Percentiles rank a stretch among this genome's conserved stretches.
Evolutionary conservation across 2,113 vertebrate species (phyloP).

Genomic region (Tachysurus vachellii): DNA sequence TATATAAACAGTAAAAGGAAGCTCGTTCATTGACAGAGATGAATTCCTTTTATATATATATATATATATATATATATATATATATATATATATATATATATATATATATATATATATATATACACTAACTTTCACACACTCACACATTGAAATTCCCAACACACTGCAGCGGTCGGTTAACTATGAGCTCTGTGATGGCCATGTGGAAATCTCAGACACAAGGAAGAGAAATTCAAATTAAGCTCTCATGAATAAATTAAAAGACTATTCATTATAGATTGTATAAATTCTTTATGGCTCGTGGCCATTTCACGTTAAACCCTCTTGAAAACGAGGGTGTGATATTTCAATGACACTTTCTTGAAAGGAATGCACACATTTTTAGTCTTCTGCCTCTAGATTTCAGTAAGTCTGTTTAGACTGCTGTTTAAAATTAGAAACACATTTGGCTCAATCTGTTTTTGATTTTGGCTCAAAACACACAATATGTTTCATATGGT

Average conservation of each 20-base stretch:
- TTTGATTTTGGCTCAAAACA: slow-evolving; percentile 13
- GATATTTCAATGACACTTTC: slow-evolving; percentile 39
- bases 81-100: too few relatives aligned
- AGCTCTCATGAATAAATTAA: slow-evolving; percentile 76
- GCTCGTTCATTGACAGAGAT: slow-evolving; percentile 11
- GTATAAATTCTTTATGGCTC: slow-evolving; percentile 88
- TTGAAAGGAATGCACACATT: slow-evolving; percentile 19
- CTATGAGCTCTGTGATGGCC: slow-evolving; percentile 28
- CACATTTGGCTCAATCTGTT: slow-evolving; percentile 17
- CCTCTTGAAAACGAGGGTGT: slow-evolving; percentile 28
- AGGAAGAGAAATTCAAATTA: slow-evolving; percentile 72
- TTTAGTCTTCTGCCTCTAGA: slow-evolving; percentile 22
- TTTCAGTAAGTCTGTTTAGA: background rate
- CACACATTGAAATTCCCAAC: slow-evolving; percentile 46
- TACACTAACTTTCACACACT: slow-evolving; percentile 10
- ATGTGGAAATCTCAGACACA: slow-evolving; percentile 55
- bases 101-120: too few relatives aligned
- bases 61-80: too few relatives aligned
- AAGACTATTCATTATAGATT: slow-evolving; percentile 84
- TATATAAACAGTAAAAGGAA: slow-evolving; percentile 14
- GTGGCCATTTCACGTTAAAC: slow-evolving; percentile 15
- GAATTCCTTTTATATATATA: background rate
- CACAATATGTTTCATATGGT: background rate
- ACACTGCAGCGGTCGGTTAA: slow-evolving; percentile 41
- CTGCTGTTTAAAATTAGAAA: slow-evolving; percentile 30